A percentile compares a stretch with the other conserved stretches of the same genome.
These are phyloP conservation scores for Drosophila nigricruria DNA, from an alignment of 2,888 invertebrate genomes.

Conservation along the genomic window DNA sequence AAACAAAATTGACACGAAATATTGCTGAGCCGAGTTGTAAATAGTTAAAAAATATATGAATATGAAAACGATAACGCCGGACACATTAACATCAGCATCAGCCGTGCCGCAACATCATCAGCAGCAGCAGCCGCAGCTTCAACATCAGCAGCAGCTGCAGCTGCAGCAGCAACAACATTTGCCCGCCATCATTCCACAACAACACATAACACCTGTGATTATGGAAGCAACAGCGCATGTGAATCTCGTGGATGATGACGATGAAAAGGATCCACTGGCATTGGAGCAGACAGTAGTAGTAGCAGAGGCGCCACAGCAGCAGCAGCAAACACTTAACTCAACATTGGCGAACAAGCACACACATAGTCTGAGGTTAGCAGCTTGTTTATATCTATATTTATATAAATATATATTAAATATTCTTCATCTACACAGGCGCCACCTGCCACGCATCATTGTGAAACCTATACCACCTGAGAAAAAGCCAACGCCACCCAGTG, in stretches of 20 bases:
- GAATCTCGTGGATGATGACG: conserved; percentile 82
- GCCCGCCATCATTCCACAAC: conserved; percentile 68
- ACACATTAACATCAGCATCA: conserved; percentile 61
- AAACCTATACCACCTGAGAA: conserved; percentile 89
- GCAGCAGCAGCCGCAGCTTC: conserved; percentile 26
- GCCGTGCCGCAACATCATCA: conserved; percentile 37
- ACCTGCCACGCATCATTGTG: conserved; percentile 92
- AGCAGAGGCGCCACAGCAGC: conserved; percentile 25
- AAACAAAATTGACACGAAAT: conserved; percentile 13
- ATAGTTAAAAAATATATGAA: conserved; percentile 44
- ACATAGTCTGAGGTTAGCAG: conserved; percentile 86
- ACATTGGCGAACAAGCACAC: conserved; percentile 88
- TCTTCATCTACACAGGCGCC: conserved; percentile 82
- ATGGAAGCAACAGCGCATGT: conserved; percentile 81
- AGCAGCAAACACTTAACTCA: conserved; percentile 11
- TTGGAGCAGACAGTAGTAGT: conserved; percentile 62
- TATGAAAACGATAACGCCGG: conserved; percentile 78
- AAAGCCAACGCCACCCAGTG: conserved; percentile 63
- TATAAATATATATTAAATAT: not conserved
- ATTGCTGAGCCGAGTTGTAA: conserved; percentile 55
- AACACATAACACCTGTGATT: conserved; percentile 64
- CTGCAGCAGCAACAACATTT: conserved; percentile 44
- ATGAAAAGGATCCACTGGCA: conserved; percentile 84
- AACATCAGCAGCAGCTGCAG: conserved; percentile 39
- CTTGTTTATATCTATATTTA: not conserved